Percentiles rank a stretch among this genome's conserved stretches.
These are phyloP conservation scores for Drosophila planitibia DNA, from an alignment of 2,888 invertebrate species.

Conservation along the genomic window DNA sequence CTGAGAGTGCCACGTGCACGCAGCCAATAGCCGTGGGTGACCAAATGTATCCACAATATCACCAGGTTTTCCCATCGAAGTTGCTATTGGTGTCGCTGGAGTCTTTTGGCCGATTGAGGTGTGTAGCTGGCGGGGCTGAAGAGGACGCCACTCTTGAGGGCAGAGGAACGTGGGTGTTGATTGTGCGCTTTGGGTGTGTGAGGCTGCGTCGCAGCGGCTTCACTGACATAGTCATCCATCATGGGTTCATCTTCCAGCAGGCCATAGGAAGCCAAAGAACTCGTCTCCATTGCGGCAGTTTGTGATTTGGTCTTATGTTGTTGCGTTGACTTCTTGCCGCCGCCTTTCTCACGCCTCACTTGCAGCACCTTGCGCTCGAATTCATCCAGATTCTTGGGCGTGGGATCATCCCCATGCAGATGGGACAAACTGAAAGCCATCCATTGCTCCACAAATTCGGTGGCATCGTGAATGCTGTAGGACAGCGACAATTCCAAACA, in stretches of 20 bases:
- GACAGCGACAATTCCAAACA: conserved; percentile 89
- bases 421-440: conserved; percentile 90
- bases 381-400: conserved; percentile 87
- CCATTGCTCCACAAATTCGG: conserved; percentile 92
- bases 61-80: conserved; percentile 85
- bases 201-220: conserved; percentile 40
- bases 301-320: conserved; percentile 41
- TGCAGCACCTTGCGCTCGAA: conserved; percentile 89
- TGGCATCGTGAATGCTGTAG: conserved; percentile 88
- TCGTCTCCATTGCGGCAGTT: conserved; percentile 43
- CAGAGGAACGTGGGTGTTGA: conserved; percentile 60
- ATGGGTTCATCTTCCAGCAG: conserved; percentile 61
- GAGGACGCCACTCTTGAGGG: conserved; percentile 75
- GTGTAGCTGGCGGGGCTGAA: conserved; percentile 85
- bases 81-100: conserved; percentile 8
- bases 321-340: conserved; percentile 54
- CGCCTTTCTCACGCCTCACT: conserved; percentile 85
- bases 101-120: conserved; percentile 76
- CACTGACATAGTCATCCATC: conserved; percentile 74
- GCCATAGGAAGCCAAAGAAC: conserved; percentile 82
- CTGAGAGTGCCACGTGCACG: conserved; percentile 79
- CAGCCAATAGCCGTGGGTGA: conserved; percentile 86
- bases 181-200: conserved; percentile 71
- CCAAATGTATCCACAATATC: conserved; percentile 88
- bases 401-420: conserved; percentile 88